Conservation (phyloP, 2,113 vertebrate genomes). For the Sinocyclocheilus anophthalmus region DNA sequence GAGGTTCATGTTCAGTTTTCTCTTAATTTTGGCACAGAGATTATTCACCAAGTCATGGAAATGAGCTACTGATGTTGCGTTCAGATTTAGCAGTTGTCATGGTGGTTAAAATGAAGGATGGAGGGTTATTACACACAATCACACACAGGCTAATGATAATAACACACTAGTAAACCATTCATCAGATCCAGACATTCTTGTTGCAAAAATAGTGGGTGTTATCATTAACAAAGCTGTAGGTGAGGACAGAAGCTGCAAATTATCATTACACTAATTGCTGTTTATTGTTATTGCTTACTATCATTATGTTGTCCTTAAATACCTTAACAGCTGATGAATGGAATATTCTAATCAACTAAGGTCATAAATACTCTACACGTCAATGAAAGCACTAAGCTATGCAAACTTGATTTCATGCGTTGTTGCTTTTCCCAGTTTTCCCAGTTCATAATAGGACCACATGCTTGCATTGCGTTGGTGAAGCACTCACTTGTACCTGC, state of each 20-base stretch:
- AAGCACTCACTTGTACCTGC: neutral
- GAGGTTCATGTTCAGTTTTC: neutral
- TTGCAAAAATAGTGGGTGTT: constrained; percentile 11
- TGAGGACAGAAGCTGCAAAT: neutral
- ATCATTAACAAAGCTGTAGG: neutral
- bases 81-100: neutral
- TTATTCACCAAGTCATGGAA: neutral
- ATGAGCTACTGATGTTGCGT: neutral
- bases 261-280: neutral
- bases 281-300: neutral
- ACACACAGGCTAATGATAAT: constrained; percentile 12
- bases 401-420: neutral
- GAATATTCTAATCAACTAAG: neutral
- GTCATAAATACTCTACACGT: neutral
- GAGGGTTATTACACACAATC: neutral
- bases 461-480: neutral
- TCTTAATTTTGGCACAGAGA: neutral
- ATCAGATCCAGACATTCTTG: no score
- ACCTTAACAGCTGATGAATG: neutral
- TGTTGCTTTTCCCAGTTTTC: neutral
- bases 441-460: neutral
- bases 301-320: neutral
- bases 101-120: constrained; percentile 5
- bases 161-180: neutral
- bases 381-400: neutral